phyloP scores from a whole-genome alignment of 2,888 invertebrate species.

The Tryphoninae sp. region DNA sequence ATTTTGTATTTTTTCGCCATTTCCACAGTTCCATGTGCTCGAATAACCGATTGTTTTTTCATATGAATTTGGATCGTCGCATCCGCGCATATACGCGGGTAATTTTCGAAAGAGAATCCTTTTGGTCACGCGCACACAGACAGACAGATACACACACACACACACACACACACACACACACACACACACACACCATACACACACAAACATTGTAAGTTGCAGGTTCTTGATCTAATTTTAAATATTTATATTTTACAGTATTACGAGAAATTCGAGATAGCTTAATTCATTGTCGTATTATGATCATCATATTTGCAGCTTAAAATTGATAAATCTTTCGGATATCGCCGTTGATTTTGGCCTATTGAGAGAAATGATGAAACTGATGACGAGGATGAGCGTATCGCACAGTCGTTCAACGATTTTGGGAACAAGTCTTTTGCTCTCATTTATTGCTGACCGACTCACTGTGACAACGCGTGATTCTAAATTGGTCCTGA shows the following conservation, averaged over 20 bases:
- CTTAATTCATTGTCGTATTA: too few relatives aligned
- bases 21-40: slow-evolving; percentile 66
- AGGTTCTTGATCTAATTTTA: slow-evolving; percentile 27
- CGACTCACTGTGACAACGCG: slow-evolving; percentile 63
- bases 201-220: slow-evolving; percentile 47
- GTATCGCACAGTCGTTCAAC: slow-evolving; percentile 63
- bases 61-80: slow-evolving; percentile 11
- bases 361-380: slow-evolving; percentile 73
- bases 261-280: slow-evolving; percentile 24
- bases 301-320: too few relatives aligned
- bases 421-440: slow-evolving; percentile 74
- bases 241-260: slow-evolving; percentile 24
- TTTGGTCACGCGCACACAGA: neutral
- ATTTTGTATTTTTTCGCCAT: slow-evolving; percentile 48
- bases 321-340: too few relatives aligned
- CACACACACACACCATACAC: slow-evolving; percentile 47
- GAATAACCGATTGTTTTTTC: slow-evolving; percentile 31
- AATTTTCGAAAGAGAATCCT: slow-evolving; percentile 21
- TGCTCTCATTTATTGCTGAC: slow-evolving; percentile 66
- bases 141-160: neutral
- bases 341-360: neutral
- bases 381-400: slow-evolving; percentile 79
- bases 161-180: too few relatives aligned
- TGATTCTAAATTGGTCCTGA: slow-evolving; percentile 76
- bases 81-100: too few relatives aligned